Percentiles rank a stretch among this genome's conserved stretches.
These are phyloP conservation scores for Phainopepla nitens DNA, from an alignment of 2,113 vertebrate species.

Conservation along the genomic window DNA sequence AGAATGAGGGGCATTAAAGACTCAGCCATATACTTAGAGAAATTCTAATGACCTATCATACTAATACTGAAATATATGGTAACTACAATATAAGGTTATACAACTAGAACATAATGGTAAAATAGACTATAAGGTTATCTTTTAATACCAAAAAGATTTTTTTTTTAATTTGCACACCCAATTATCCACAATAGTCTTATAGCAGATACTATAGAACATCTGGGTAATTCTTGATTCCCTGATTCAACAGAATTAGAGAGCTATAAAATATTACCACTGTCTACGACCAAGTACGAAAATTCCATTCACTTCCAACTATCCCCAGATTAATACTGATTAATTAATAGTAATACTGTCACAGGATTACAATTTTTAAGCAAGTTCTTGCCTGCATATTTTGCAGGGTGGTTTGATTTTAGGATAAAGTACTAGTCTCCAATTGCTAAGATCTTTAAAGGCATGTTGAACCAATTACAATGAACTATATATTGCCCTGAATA, in stretches of 20 bases:
- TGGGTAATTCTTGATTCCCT: not conserved
- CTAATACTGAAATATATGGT: not conserved
- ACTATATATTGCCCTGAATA: conserved; percentile 45
- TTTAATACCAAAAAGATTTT: not conserved
- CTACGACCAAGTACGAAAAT: not conserved
- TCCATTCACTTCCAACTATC: not conserved
- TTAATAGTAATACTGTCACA: not conserved
- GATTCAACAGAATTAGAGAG: not conserved
- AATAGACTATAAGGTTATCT: not conserved
- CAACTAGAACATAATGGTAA: not conserved
- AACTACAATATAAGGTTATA: not conserved
- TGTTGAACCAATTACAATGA: conserved; percentile 52
- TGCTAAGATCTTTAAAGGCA: conserved; percentile 36
- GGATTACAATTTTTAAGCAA: not conserved
- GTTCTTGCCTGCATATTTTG: not conserved
- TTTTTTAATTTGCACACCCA: not conserved
- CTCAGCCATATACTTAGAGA: not conserved
- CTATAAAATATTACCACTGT: not conserved
- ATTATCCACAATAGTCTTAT: not conserved
- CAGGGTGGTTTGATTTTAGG: not conserved
- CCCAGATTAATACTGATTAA: not conserved
- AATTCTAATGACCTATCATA: not conserved
- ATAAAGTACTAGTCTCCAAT: not conserved
- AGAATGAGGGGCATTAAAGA: not conserved
- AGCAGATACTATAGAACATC: not conserved